A percentile compares a stretch with the other conserved stretches of the same genome.
Evolutionary conservation across 30 jellyfish, hydroid and myxozoan species (phyloP).

Genomic region (Rhopilema esculentum): DNA sequence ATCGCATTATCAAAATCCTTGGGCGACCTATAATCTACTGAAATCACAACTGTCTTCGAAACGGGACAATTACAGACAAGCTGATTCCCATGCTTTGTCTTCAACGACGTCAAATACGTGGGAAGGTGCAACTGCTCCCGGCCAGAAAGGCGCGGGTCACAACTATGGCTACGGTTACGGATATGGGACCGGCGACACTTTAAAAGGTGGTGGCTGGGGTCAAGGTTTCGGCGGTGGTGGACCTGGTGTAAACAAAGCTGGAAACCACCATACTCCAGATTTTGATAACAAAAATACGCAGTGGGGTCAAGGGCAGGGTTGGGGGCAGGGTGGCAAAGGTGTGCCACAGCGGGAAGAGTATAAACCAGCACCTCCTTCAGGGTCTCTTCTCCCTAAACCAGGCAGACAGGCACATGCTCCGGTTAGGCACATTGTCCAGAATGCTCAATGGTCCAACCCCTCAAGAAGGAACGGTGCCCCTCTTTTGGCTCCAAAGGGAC

Average conservation of each 20-base stretch:
- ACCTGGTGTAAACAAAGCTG: constrained; percentile 53
- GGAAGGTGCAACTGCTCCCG: constrained; percentile 72
- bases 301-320: constrained; percentile 76
- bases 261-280: constrained; percentile 70
- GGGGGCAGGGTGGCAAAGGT: constrained; percentile 84
- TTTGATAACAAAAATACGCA: constrained; percentile 36
- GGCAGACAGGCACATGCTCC: constrained; percentile 33
- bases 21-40: constrained; percentile 48
- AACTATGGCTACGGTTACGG: constrained; percentile 82
- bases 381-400: constrained; percentile 17
- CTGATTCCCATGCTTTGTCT: constrained; percentile 65
- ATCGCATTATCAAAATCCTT: constrained; percentile 43
- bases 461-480: neutral
- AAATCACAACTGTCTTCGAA: constrained; percentile 37
- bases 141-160: constrained; percentile 76
- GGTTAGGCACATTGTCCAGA: constrained; percentile 37
- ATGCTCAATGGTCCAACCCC: neutral
- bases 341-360: constrained; percentile 42
- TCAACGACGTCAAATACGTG: constrained; percentile 54
- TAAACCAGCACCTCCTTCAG: constrained; percentile 59
- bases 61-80: constrained; percentile 45
- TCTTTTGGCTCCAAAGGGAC: constrained; percentile 55
- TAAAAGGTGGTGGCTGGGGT: constrained; percentile 84
- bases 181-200: constrained; percentile 70
- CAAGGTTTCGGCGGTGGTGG: constrained; percentile 85